Base-by-base conservation (phyloP, 2,113 vertebrate species). In the Zosterops japonicus region DNA sequence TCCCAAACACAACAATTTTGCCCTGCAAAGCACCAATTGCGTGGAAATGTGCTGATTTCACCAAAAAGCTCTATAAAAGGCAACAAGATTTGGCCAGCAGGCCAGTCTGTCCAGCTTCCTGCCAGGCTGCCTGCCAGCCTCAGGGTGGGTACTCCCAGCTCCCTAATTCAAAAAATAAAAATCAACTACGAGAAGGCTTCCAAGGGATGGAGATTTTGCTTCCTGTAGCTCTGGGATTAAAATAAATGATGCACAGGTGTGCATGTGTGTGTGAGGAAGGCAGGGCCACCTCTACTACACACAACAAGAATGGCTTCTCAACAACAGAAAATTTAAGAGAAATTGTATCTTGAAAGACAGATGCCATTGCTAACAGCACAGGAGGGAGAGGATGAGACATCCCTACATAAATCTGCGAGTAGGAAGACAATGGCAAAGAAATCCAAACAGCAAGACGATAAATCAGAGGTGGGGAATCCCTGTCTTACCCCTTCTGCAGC, bases 41-140 rank as follows among this genome's bases (percentile, higher is more conserved):
- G 0, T 65, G 78, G 84, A 95, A 91, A 72, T 65, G 65, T 61
- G 87, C 91, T 76, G 84, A 87, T 85, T 85, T 82, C 70, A 94
- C 79, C 61, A 78, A 95, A 83, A 89, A 29, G 28, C 53, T 93
- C 95, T 95, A 95, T 72, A 93, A 93, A 97, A 93, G 89, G 95
- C 95, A 95, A 68, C 46, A 41, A 95, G 93, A 91, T 72, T 72
- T 77, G 94, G 88, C 94, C 39, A 1, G 57, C 82, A 72, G 63
- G 79, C 55, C 94, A 94, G 96, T 97, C 96, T 97, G 95, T 72
- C 94, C 89, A 46, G 94, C 94, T 97, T 96, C 95, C 96, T 97
- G 91, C 94, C 93, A 93, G 96, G 96, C 96, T 16, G 95, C 94
- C 95, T 95, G 96, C 96, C 96, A 97, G 96, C 67, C 93, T 69